Conservation (phyloP, 2,888 invertebrate genomes). For the Tuberolachnus salignus region DNA sequence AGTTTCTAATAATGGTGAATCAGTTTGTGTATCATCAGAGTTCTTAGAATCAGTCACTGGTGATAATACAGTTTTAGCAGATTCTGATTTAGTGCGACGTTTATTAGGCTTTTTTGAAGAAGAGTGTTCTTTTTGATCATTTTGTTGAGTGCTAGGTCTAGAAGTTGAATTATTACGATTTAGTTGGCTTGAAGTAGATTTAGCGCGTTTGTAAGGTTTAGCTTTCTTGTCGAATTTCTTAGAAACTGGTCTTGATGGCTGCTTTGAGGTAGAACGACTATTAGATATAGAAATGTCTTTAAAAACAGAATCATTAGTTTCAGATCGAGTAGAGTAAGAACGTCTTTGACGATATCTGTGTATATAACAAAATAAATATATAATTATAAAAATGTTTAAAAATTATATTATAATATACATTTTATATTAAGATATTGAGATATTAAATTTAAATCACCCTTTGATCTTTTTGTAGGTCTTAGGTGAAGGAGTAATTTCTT, state of each 20-base stretch:
- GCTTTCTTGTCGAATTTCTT: slow-evolving; percentile 10
- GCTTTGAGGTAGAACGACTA: slow-evolving; percentile 12
- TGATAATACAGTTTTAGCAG: slow-evolving; percentile 18
- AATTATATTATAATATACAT: not conserved
- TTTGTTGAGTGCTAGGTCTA: slow-evolving; percentile 13
- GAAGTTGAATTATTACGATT: slow-evolving; percentile 26
- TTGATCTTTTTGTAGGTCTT: slow-evolving; percentile 29
- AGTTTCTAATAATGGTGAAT: slow-evolving; percentile 5
- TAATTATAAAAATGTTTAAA: not conserved
- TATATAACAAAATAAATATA: not conserved
- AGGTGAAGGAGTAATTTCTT: slow-evolving; percentile 64
- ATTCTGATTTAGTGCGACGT: slow-evolving; percentile 46
- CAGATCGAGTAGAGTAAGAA: slow-evolving; percentile 31
- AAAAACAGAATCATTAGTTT: slow-evolving; percentile 54
- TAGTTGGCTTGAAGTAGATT: slow-evolving; percentile 38
- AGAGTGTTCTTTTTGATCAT: slow-evolving; percentile 22
- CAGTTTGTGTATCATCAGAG: slow-evolving; percentile 1
- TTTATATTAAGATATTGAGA: not conserved
- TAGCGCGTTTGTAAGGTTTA: slow-evolving; percentile 31
- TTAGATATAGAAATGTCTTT: slow-evolving; percentile 31
- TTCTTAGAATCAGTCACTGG: slow-evolving; percentile 29
- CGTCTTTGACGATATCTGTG: slow-evolving; percentile 39
- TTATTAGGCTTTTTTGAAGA: slow-evolving; percentile 44
- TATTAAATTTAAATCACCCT: slow-evolving; percentile 16
- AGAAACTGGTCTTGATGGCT: not conserved